phyloP scores from a whole-genome alignment of 2,113 vertebrate genomes.

The Thymallus thymallus region DNA sequence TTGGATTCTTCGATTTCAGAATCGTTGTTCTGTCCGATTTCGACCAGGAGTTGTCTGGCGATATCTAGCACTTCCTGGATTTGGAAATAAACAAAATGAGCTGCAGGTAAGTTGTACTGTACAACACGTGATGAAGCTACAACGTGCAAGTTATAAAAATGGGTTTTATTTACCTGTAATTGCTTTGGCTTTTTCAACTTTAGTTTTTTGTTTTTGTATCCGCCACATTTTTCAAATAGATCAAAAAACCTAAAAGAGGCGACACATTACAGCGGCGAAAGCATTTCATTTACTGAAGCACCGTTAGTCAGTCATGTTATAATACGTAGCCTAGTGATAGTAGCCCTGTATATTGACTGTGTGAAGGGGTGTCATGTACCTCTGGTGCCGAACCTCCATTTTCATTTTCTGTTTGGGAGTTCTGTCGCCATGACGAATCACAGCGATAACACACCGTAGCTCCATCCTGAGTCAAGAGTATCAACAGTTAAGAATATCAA shows the following conservation, averaged over 20 bases:
- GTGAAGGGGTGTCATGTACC: constrained; percentile 58
- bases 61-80: constrained; percentile 87
- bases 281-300: not conserved
- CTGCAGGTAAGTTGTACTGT: not conserved
- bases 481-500: not conserved
- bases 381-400: constrained; percentile 87
- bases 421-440: constrained; percentile 87
- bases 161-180: constrained; percentile 69
- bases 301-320: too few relatives aligned
- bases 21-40: constrained; percentile 87
- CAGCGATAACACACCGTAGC: constrained; percentile 86
- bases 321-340: too few relatives aligned
- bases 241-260: constrained; percentile 82
- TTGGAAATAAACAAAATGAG: constrained; percentile 25
- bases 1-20: constrained; percentile 92
- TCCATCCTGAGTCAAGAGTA: constrained; percentile 81
- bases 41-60: constrained; percentile 83
- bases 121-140: not conserved
- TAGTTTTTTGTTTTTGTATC: constrained; percentile 87
- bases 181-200: constrained; percentile 89
- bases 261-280: not conserved
- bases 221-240: constrained; percentile 89
- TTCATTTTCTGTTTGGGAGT: constrained; percentile 94
- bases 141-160: not conserved
- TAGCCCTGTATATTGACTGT: not conserved